Evolutionary conservation across 1,140 invertebrate species (phyloP), one percentile per base, ranked within the genome.

Genomic region (Nephila pilipes): DNA sequence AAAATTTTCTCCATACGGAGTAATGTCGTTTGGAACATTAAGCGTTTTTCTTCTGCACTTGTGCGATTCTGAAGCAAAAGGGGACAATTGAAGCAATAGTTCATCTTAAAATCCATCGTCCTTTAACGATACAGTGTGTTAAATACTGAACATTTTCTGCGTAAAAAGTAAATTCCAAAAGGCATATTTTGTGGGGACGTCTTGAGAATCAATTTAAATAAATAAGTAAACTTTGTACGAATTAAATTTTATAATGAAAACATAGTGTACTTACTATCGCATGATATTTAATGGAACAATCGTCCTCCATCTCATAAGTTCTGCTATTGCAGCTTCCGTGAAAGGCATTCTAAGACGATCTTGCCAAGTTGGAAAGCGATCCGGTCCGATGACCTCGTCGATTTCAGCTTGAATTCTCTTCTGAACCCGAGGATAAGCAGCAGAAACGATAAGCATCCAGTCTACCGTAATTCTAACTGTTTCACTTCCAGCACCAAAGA

Each of bases 401-500:
- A 95, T 94, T 91, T 95, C 95, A 4, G 93, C 57, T 10, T 94
- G 94, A 2, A 95, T 92, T 63, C 87, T 94, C 32, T 90, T 80
- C 85, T 95, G 95, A 46, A 94, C 87, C 10, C 95, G 94, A 0
- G 92, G 94, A 88, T 89, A 93, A 20, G 80, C 85, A 2, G 93
- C 92, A 63, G 94, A 93, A 5, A 94, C 88, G 1, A 94, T 69
- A 8, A 95, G 25, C 32, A 87, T 46, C 94, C 95, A 95, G 25
- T 90, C 91, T 1, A 95, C 46, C 0, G 94, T 94, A 10, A 93
- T 87, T 25, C 87, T 22, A 29, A 95, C 94, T 1, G 95, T 95
- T 81, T 95, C 94, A 16, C 94, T 95, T 10, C 95, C 95, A 54
- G 94, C 95, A 10, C 92, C 90, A 16, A 95, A 94, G 29, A 95